Conservation (phyloP, 2,113 vertebrate genomes). For the Brachypodius melanocephalos region DNA sequence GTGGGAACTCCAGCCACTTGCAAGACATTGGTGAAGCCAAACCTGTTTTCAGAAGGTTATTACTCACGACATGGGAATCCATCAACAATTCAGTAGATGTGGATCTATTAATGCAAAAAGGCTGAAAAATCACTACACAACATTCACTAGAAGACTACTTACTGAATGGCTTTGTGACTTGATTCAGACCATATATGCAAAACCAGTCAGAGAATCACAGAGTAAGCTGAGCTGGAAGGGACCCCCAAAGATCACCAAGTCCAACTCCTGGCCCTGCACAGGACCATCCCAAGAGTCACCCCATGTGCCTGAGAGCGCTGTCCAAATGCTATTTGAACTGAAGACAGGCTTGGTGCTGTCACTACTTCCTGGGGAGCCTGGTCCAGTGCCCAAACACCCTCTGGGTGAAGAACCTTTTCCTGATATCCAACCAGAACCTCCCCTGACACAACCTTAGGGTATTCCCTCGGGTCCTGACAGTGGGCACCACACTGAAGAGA, state of each 20-base stretch:
- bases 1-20: neutral
- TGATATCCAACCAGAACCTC: neutral
- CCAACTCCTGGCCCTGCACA: neutral
- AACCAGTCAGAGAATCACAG: neutral
- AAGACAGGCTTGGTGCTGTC: neutral
- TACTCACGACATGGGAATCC: neutral
- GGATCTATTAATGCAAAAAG: neutral
- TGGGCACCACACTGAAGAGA: neutral
- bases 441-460: neutral
- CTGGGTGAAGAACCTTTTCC: neutral
- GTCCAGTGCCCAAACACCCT: neutral
- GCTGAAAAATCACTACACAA: neutral
- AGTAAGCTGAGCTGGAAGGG: neutral
- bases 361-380: neutral
- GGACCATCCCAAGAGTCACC: neutral
- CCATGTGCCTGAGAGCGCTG: neutral
- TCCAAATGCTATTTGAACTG: neutral
- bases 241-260: neutral
- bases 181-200: neutral
- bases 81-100: neutral
- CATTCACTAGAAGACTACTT: neutral
- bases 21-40: neutral
- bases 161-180: neutral
- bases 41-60: neutral
- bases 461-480: rapidly evolving